These are phyloP conservation scores for Catharus fuscescens DNA, from an alignment of 2,113 vertebrate species.

Conservation along the genomic window DNA sequence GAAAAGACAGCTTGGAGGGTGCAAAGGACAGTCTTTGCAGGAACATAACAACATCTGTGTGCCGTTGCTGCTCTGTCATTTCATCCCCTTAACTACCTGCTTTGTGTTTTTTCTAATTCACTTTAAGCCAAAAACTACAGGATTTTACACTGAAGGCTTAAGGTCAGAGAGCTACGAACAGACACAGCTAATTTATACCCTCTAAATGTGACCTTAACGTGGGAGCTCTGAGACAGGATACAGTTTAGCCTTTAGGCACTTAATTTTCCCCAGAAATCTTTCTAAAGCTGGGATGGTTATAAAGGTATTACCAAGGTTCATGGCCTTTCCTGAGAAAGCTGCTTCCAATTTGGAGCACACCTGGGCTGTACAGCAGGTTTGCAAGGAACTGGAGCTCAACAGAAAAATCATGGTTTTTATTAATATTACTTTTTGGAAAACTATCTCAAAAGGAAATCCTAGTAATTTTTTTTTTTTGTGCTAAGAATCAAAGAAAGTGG, in stretches of 20 bases:
- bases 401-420: background rate
- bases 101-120: background rate
- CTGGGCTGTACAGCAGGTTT: background rate
- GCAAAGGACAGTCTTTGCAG: background rate
- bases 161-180: slow-evolving; percentile 35
- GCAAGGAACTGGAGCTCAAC: background rate
- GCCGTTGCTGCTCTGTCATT: background rate
- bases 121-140: background rate
- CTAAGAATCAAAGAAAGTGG: background rate
- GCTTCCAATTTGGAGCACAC: background rate
- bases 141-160: slow-evolving; percentile 23
- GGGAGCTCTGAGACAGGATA: slow-evolving; percentile 42
- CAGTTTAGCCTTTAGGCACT: slow-evolving; percentile 59
- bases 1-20: background rate
- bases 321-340: slow-evolving; percentile 37
- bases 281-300: slow-evolving; percentile 22
- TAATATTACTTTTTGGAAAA: background rate
- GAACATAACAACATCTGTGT: slow-evolving; percentile 24
- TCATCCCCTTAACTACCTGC: background rate
- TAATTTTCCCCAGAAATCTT: slow-evolving; percentile 39
- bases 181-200: slow-evolving; percentile 38
- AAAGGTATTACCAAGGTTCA: slow-evolving; percentile 31
- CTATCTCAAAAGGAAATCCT: background rate
- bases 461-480: background rate
- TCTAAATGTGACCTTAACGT: slow-evolving; percentile 22